Base-by-base conservation (phyloP, 2,888 invertebrate genomes). In the Margaritifera margaritifera region DNA sequence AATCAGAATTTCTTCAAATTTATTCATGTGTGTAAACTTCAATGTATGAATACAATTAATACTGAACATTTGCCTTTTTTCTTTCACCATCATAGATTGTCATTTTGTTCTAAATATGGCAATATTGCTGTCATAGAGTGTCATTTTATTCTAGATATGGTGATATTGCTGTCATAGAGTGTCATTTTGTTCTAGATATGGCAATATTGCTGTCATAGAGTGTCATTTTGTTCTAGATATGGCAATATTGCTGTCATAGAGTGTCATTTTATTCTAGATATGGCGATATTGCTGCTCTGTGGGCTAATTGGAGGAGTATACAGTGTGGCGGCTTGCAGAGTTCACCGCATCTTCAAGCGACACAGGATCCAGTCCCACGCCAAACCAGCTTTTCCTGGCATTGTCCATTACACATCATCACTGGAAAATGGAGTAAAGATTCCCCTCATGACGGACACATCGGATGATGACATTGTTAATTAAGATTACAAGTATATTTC, bases 151-250 rank as follows among this genome's bases (percentile, higher is more conserved):
- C 63, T 80, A 85, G 84, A 85, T 74, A 80, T 85, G 19, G 52
- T 81, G 6, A 76, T 84, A 20, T 69, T 84, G 50, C 54, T 82
- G 5, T 72, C 42, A 42, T 42, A 1, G 42, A 42, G 11, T 27
- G 6, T 11, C 11, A 42, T 42, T 64, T 50, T 63, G 31, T 80
- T 81, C 63, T 80, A 86, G 84, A 86, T 74, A 80, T 86, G 20
- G 53, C 81, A 5, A 76, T 86, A 20, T 69, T 84, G 42, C 54
- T 82, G 6, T 72, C n/a, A n/a, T n/a, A n/a, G n/a, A n/a, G n/a
- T 25, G n/a, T n/a, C n/a, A n/a, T n/a, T 64, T 50, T 63, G 27
- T 80, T 81, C 63, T 80, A 85, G 84, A 85, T 74, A 80, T 85
- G 19, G 52, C 81, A 6, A 76, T 84, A 20, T 69, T 84, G 50